Percentiles rank a stretch among this genome's conserved stretches.
These are phyloP conservation scores for Turritopsis rubra DNA, from an alignment of 30 jellyfish, hydroid and myxozoan genomes.

Conservation along the genomic window DNA sequence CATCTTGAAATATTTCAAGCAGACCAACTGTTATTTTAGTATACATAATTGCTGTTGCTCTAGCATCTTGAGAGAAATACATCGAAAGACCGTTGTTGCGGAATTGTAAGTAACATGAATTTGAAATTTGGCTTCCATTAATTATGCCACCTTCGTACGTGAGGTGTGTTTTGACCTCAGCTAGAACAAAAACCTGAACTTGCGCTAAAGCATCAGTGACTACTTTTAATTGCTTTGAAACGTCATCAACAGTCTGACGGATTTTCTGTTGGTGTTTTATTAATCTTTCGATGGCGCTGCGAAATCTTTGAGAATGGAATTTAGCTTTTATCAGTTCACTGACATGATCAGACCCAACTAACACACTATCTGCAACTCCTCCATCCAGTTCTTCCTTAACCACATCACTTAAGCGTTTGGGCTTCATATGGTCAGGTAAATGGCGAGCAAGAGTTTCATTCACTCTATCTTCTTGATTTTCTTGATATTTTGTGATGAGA, in stretches of 20 bases:
- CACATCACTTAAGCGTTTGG: slow-evolving; percentile 33
- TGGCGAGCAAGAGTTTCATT: not conserved
- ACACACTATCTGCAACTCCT: not conserved
- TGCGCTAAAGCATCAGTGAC: not conserved
- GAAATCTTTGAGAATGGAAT: slow-evolving; percentile 27
- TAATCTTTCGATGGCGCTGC: slow-evolving; percentile 30
- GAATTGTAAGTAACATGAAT: not conserved
- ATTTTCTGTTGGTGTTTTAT: slow-evolving; percentile 24
- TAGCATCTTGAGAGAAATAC: not conserved
- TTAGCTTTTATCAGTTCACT: slow-evolving; percentile 26
- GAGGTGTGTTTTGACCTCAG: not conserved
- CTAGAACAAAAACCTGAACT: not conserved
- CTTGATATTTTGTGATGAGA: not conserved
- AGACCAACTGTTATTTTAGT: not conserved
- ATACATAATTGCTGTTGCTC: not conserved
- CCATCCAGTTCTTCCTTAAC: slow-evolving; percentile 24
- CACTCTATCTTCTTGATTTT: slow-evolving; percentile 3
- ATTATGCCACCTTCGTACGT: not conserved
- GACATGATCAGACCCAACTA: slow-evolving; percentile 17
- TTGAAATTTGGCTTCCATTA: not conserved
- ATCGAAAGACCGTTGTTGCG: not conserved
- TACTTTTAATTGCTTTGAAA: not conserved
- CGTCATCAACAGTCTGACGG: not conserved
- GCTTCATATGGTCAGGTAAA: slow-evolving; percentile 35
- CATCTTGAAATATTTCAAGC: not conserved